Evolutionary conservation across 2,888 invertebrate genomes (phyloP).

Genomic region (Entomobrya multifasciata): DNA sequence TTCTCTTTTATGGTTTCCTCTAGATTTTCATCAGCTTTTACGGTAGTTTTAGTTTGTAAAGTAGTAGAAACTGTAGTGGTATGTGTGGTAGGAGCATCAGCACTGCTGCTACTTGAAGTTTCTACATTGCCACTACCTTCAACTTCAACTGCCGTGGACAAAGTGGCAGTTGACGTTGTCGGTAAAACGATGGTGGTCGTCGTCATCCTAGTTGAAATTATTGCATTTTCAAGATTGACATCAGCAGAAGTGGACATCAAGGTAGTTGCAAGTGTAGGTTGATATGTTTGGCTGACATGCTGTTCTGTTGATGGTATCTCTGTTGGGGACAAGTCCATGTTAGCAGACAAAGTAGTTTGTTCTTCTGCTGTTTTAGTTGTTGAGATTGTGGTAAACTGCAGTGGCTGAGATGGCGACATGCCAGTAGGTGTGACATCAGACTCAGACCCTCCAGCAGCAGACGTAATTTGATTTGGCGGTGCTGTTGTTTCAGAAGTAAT

Average conservation of each 20-base stretch:
- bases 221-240: constrained; percentile 26
- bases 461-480: neutral
- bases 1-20: neutral
- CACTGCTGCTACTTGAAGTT: neutral
- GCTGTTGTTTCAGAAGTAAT: neutral
- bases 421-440: neutral
- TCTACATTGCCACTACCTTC: neutral
- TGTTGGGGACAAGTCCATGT: neutral
- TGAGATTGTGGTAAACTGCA: neutral
- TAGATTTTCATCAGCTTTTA: neutral
- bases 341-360: too few species aligned
- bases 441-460: neutral
- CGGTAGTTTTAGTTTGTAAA: neutral
- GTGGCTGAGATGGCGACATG: neutral
- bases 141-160: neutral
- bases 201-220: constrained; percentile 9
- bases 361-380: neutral
- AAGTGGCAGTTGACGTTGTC: neutral
- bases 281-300: neutral
- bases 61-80: neutral
- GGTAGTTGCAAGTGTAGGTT: constrained; percentile 41
- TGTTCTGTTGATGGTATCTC: neutral
- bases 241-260: constrained; percentile 38
- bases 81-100: neutral
- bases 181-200: neutral